Percentiles rank a stretch among this genome's conserved stretches.
Evolutionary conservation across 1,140 invertebrate genomes (phyloP).

Genomic region (Leucophenga varia): DNA sequence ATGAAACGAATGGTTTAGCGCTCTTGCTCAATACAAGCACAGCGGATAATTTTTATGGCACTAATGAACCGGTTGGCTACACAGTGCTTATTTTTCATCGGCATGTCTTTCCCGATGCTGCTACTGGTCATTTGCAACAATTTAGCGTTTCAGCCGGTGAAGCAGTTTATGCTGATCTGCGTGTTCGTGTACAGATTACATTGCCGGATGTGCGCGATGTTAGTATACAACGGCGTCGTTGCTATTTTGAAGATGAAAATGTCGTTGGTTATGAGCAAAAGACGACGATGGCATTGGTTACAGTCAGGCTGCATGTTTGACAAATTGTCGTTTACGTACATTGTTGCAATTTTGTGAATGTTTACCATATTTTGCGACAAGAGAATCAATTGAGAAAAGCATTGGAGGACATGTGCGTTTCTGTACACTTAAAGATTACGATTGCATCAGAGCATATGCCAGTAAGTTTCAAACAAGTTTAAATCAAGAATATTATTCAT

Average conservation of each 20-base stretch:
- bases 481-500: background rate
- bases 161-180: background rate
- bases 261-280: too few relatives aligned
- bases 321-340: constrained; percentile 3
- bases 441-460: constrained; percentile 10
- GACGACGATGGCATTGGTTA: background rate
- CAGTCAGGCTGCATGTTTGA: constrained; percentile 3
- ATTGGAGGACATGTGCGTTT: background rate
- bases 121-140: constrained; percentile 1
- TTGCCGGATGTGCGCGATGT: background rate
- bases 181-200: background rate
- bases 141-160: background rate
- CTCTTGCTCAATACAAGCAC: constrained; percentile 1
- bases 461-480: background rate
- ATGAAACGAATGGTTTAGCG: background rate
- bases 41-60: constrained; percentile 2
- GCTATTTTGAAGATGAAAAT: constrained; percentile 10
- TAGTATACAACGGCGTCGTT: background rate
- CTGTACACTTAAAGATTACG: constrained; percentile 2
- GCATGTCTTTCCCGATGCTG: background rate
- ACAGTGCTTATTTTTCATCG: background rate
- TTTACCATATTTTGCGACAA: constrained; percentile 4
- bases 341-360: constrained; percentile 4
- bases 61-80: constrained; percentile 1
- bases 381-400: background rate